These are phyloP conservation scores for Echinops telfairi DNA, from an alignment of 2,113 vertebrate species.

Conservation along the genomic window DNA sequence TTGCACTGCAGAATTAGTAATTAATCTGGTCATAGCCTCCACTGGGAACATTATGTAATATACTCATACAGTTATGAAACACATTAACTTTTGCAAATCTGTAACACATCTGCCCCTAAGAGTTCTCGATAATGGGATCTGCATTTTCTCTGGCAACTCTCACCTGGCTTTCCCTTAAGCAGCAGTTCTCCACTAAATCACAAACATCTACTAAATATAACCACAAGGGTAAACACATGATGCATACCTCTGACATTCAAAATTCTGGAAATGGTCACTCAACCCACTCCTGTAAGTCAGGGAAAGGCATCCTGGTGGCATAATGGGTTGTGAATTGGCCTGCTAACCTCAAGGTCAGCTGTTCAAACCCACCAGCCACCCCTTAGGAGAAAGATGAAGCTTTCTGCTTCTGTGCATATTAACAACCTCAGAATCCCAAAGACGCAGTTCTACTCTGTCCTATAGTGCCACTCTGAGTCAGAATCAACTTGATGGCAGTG, in stretches of 20 bases:
- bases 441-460: too few species aligned
- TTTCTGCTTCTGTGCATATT: too few species aligned
- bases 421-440: too few species aligned
- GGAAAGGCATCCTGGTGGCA: too few species aligned
- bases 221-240: background rate
- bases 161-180: background rate
- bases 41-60: constrained; percentile 46
- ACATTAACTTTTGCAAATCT: constrained; percentile 31
- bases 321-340: too few species aligned
- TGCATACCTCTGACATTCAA: background rate
- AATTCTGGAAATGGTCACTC: background rate
- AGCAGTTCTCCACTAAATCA: constrained; percentile 32
- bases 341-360: too few species aligned
- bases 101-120: constrained; percentile 11
- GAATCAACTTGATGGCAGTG: too few species aligned
- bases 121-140: background rate
- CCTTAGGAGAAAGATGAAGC: too few species aligned
- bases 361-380: too few species aligned
- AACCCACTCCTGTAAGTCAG: background rate
- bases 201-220: background rate
- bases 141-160: background rate
- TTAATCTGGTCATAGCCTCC: constrained; percentile 57
- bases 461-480: too few species aligned
- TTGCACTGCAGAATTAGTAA: constrained; percentile 45
- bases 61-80: background rate